Base-by-base conservation (phyloP, 2,888 invertebrate species). In the Rhagonycha fulva region DNA sequence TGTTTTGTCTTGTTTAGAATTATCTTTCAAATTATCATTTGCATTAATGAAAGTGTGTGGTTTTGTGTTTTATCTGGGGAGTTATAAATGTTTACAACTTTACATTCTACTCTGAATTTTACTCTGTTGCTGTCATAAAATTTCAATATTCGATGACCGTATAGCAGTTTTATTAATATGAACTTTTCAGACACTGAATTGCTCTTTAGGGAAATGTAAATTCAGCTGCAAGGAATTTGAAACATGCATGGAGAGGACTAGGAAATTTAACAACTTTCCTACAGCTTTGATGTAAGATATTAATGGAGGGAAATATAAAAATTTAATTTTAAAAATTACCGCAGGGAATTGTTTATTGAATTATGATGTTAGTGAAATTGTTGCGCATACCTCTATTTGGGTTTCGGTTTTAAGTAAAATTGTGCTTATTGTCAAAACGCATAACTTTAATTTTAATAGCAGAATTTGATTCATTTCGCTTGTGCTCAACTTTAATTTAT, bases 61-160 rank as follows among this genome's bases (percentile, higher is more conserved):
- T 76, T 76, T 73, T 74, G 76, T 66, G 76, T 72, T 62, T 71
- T 74, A 74, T 74, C 76, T 66, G 71, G 76, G 76, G 75, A 77
- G 77, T 75, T 70, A 77, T 75, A 77, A 79, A 79, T 78, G 78
- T 79, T 76, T 76, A 76, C 78, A 78, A 76, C 79, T 79, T 76
- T 76, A 79, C 74, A 73, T 76, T 79, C 74, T 72, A 68, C 78
- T 80, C 81, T 83, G 82, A 83, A 83, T 81, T 84, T 82, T 83
- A 84, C 84, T 83, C 82, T 83, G 83, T 83, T 83, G 82, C 82
- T 81, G 77, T 81, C 82, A 81, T 83, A 82, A 83, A 84, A 82
- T 83, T 84, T 84, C 82, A 82, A 83, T 84, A 83, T 84, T 81
- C 83, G 82, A 84, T 82, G 82, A 80, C 79, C 79, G 69, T 78